Base-by-base conservation (phyloP, 2,888 invertebrate genomes). In the Lithosia quadra region DNA sequence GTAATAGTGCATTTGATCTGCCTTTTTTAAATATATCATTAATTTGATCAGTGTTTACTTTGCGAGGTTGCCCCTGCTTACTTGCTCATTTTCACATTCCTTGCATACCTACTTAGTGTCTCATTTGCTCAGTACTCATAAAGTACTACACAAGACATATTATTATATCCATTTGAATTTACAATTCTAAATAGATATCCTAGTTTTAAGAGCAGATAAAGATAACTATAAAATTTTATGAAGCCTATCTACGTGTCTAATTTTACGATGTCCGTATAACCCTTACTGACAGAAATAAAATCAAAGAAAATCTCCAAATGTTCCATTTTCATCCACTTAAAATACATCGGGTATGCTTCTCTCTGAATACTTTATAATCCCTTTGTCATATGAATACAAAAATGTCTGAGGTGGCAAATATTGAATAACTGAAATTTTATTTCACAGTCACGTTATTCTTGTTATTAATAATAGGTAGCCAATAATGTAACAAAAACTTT, bases 191-290 rank as follows among this genome's bases (percentile, higher is more conserved):
- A 36, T 22, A 21, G 11, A 33, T 33, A 21, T 53, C 39, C 39
- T 18, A 68, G 24, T 68, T 64, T 64, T 22, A 60, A 63, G 33
- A 13, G 60, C 43, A 64, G 21, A 21, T 43, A 34, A n/a, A 49
- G 49, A 63, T 67, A 59, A n/a, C 39, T 39, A 64, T 60, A 58
- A 39, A 55, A 64, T 59, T 64, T 60, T 68, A 64, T 64, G 21
- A 36, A 24, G 60, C 28, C 55, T 68, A 64, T 60, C 39, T 58
- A 55, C 36, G 58, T 64, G 24, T 59, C 61, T 61, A 77, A 73
- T 76, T 83, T 83, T 74, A 65, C 69, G 71, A 77, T 74, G 68
- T 72, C 71, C 68, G 53, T 74, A 74, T 74, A 80, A 83, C 76
- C 82, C 77, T 82, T 81, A 53, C 10, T 67, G 49, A 67, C 67